Percentiles rank a stretch among this genome's conserved stretches.
Evolutionary conservation across 2,888 invertebrate genomes (phyloP).

Genomic region (Zygogramma bicolorata): DNA sequence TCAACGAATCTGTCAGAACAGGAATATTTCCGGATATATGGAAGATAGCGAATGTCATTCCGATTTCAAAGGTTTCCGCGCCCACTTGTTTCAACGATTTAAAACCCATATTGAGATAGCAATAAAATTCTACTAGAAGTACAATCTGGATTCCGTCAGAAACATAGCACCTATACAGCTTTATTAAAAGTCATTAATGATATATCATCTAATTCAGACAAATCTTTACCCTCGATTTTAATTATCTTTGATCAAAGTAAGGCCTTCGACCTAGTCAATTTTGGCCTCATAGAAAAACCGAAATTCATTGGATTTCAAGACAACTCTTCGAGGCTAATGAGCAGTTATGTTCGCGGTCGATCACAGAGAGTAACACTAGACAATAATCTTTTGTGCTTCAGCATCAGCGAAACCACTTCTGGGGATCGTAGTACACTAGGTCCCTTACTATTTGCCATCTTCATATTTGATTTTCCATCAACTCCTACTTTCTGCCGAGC

Average conservation of each 20-base stretch:
- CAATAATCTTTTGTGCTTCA: background rate
- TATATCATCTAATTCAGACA: background rate
- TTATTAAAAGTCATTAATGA: background rate
- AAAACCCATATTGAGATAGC: too few species aligned
- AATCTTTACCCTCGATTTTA: background rate
- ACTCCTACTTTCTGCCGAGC: background rate
- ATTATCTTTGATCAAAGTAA: background rate
- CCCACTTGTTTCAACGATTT: too few species aligned
- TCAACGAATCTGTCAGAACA: conserved; percentile 7
- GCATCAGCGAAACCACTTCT: background rate
- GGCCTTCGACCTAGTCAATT: background rate
- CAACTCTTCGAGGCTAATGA: background rate
- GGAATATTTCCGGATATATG: too few species aligned
- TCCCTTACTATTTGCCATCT: background rate
- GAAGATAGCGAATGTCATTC: too few species aligned
- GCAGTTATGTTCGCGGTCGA: background rate
- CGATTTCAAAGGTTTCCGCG: too few species aligned
- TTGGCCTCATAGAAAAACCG: background rate
- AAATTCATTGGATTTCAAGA: background rate
- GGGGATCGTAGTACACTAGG: background rate
- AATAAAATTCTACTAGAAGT: too few species aligned
- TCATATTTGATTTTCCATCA: background rate
- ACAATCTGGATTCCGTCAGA: background rate
- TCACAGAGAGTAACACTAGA: background rate
- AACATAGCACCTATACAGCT: background rate